Evolutionary conservation across 2,888 invertebrate genomes (phyloP).

Genomic region (Rhorus exstirpatorius): DNA sequence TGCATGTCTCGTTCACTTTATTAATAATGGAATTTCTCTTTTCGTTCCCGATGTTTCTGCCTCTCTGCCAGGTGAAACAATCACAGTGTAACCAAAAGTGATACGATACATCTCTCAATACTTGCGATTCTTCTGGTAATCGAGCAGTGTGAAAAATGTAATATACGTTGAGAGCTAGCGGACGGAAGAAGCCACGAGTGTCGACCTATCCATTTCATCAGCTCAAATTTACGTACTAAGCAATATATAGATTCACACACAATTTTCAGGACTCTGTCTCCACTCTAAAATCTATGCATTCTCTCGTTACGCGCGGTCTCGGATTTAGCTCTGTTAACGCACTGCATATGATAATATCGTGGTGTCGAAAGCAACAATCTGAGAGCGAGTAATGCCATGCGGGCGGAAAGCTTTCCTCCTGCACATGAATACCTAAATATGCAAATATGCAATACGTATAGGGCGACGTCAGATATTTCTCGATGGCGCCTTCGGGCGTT

Average conservation of each 20-base stretch:
- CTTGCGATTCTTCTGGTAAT: no score
- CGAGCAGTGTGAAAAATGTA: no score
- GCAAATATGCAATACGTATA: slow-evolving; percentile 75
- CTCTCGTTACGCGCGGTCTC: slow-evolving; percentile 33
- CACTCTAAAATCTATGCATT: slow-evolving; percentile 36
- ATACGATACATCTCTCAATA: no score
- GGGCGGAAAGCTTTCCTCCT: slow-evolving; percentile 74
- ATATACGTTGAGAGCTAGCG: no score
- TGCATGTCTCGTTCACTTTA: not conserved
- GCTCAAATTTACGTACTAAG: slow-evolving; percentile 4
- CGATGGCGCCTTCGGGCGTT: slow-evolving; percentile 73
- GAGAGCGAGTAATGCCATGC: slow-evolving; percentile 78
- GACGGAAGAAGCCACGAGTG: no score
- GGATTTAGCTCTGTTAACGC: slow-evolving; percentile 56
- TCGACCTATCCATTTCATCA: slow-evolving; percentile 9
- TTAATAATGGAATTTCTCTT: not conserved
- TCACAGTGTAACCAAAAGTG: no score
- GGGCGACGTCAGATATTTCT: slow-evolving; percentile 77
- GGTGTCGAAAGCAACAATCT: slow-evolving; percentile 75
- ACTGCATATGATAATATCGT: slow-evolving; percentile 44
- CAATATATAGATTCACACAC: not conserved
- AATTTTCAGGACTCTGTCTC: slow-evolving; percentile 7
- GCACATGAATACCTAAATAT: slow-evolving; percentile 82
- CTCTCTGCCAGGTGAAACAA: not conserved
- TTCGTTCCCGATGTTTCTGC: not conserved